A percentile compares a stretch with the other conserved stretches of the same genome.
phyloP scores from a whole-genome alignment of 2,888 invertebrate species.

The Uropetala carovei region DNA sequence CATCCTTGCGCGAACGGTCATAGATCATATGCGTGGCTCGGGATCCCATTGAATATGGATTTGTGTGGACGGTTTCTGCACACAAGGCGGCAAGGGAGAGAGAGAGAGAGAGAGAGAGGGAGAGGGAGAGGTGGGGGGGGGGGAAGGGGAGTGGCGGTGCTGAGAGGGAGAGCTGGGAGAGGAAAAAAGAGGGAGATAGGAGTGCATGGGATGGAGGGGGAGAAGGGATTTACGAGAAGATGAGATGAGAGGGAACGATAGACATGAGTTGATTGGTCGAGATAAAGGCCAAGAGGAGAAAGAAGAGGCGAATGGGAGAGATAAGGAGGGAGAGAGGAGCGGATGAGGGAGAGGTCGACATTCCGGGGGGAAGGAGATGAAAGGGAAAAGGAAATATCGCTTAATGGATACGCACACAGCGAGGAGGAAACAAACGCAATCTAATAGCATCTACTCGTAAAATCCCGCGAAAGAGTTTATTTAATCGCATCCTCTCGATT shows the following conservation, averaged over 20 bases:
- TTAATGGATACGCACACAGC: conserved; percentile 29
- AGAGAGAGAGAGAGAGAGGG: neutral
- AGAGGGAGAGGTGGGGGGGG: neutral
- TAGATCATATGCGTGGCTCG: conserved; percentile 41
- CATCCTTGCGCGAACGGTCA: conserved; percentile 36
- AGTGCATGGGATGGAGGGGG: neutral
- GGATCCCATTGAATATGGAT: conserved; percentile 49
- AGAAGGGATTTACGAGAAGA: too few relatives aligned
- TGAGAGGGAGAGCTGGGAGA: neutral
- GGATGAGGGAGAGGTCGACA: neutral
- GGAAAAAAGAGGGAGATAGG: neutral
- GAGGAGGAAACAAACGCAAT: neutral
- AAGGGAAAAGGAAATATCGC: neutral
- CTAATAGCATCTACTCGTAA: neutral
- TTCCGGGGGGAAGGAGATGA: too few relatives aligned
- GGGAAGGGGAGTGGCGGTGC: neutral
- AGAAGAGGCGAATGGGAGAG: neutral
- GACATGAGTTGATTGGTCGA: neutral
- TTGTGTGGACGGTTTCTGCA: conserved; percentile 41
- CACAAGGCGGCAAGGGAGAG: neutral
- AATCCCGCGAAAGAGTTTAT: conserved; percentile 4
- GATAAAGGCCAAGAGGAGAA: neutral
- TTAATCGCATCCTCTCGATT: neutral
- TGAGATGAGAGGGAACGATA: neutral
- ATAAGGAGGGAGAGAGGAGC: neutral